Percentiles rank a stretch among this genome's conserved stretches.
Evolutionary conservation across 2,797 vertebrate species (phyloP).

Genomic region (Basileuterus tristriatus): DNA sequence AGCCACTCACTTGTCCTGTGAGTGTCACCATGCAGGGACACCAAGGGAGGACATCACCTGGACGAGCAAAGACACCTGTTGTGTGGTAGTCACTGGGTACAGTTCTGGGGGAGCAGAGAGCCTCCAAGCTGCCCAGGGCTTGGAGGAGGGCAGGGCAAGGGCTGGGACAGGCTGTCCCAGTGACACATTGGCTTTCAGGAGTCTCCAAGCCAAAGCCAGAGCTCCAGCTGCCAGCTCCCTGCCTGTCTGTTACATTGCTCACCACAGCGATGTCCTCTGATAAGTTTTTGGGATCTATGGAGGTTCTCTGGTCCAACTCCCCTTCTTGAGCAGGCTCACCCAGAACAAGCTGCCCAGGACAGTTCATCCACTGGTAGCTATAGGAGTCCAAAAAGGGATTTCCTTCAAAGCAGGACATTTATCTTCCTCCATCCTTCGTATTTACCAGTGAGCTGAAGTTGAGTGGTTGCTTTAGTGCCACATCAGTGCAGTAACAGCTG

Average conservation of each 20-base stretch:
- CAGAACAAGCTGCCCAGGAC: neutral
- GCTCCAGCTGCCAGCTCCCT: neutral
- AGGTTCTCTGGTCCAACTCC: neutral
- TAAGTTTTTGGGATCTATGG: neutral
- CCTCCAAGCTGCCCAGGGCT: neutral
- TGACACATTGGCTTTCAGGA: neutral
- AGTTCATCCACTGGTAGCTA: neutral
- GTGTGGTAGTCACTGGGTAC: no score
- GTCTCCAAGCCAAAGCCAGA: neutral
- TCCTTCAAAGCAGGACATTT: neutral
- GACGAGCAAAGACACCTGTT: accelerated
- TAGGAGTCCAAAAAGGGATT: neutral
- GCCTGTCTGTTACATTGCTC: accelerated
- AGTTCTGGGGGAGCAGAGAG: neutral
- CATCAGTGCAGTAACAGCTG: neutral
- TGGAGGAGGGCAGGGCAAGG: neutral
- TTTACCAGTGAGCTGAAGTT: neutral
- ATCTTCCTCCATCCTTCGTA: neutral
- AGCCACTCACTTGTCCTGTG: neutral
- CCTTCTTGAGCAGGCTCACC: neutral
- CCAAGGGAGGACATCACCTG: neutral
- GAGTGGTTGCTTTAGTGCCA: neutral
- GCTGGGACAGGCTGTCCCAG: neutral
- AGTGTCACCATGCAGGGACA: neutral
- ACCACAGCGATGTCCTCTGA: accelerated